These are phyloP conservation scores for Vombatus ursinus DNA, from an alignment of 2,113 vertebrate species.

Conservation along the genomic window DNA sequence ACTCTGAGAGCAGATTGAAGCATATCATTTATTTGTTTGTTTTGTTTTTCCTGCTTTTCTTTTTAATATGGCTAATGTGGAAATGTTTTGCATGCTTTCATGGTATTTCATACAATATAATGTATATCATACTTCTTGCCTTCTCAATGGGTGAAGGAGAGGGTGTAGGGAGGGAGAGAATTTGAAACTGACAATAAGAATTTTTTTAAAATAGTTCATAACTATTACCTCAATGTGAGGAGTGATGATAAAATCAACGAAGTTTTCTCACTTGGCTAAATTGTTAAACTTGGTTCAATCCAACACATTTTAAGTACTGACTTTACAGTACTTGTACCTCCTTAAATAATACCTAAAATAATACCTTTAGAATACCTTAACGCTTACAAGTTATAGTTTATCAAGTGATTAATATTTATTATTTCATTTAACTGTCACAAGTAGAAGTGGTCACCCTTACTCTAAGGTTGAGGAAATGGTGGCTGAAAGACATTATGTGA, in stretches of 20 bases:
- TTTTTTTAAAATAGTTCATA: neutral
- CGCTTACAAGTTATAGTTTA: neutral
- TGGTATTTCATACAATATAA: neutral
- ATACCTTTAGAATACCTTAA: neutral
- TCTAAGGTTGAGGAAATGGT: neutral
- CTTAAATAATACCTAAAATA: too few species aligned
- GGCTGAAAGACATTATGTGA: neutral
- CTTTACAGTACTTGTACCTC: neutral
- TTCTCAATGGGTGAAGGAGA: neutral
- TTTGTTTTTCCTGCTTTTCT: neutral
- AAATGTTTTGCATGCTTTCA: neutral
- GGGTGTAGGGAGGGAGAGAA: neutral
- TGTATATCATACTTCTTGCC: neutral
- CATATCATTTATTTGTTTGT: neutral
- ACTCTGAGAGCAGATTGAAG: neutral
- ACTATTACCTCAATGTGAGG: conserved; percentile 25
- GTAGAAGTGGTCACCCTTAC: neutral
- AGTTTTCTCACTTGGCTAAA: conserved; percentile 49
- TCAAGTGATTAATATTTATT: neutral
- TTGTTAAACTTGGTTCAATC: conserved; percentile 56
- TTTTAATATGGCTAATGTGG: neutral
- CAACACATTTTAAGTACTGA: neutral
- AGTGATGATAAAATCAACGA: conserved; percentile 46
- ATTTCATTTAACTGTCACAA: neutral
- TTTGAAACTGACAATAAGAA: neutral